These are phyloP conservation scores for Aphodius granarius DNA, from an alignment of 2,888 invertebrate species.

Conservation along the genomic window DNA sequence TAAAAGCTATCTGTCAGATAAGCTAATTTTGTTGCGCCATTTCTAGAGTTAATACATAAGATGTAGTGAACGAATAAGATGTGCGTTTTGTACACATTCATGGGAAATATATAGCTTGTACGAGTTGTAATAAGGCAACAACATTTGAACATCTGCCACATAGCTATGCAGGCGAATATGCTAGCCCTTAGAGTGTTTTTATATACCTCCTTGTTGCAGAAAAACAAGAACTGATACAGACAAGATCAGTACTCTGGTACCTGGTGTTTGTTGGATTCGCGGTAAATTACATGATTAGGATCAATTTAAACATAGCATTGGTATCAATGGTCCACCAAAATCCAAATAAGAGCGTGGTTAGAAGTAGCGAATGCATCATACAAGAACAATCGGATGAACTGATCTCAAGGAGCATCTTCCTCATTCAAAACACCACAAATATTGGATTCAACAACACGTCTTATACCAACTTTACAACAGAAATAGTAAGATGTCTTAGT, in stretches of 20 bases:
- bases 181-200: background rate
- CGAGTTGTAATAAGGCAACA: too few species aligned
- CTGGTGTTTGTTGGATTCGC: conserved; percentile 67
- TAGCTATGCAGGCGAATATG: too few species aligned
- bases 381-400: background rate
- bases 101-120: too few species aligned
- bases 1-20: background rate
- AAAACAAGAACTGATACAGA: conserved; percentile 39
- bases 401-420: background rate
- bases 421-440: background rate
- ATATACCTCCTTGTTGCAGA: background rate
- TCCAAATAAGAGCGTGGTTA: conserved; percentile 26
- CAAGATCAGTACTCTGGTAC: conserved; percentile 61
- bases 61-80: background rate
- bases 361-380: conserved; percentile 16
- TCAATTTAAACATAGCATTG: conserved; percentile 69
- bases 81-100: too few species aligned
- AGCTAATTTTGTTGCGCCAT: too few species aligned
- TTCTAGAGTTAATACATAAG: too few species aligned
- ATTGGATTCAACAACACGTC: background rate
- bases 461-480: background rate
- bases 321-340: conserved; percentile 62
- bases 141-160: too few species aligned
- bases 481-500: background rate
- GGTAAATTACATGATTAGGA: conserved; percentile 69